Evolutionary conservation across 2,797 vertebrate genomes (phyloP).

Genomic region (Hapalemur alaotrensis): DNA sequence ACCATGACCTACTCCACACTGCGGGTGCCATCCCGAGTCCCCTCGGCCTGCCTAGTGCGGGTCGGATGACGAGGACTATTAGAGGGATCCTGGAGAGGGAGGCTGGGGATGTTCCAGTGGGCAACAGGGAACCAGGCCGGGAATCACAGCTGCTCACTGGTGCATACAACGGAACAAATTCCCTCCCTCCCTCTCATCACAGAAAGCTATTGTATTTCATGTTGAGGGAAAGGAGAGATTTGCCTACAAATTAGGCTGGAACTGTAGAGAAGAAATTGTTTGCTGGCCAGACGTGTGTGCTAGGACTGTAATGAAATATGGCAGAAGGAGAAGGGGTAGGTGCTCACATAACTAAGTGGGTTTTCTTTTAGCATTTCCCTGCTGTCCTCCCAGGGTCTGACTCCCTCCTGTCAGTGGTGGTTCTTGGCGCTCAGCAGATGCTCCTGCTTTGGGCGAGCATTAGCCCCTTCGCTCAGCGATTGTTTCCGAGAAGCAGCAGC

Average conservation of each 20-base stretch:
- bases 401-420: not conserved
- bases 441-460: not conserved
- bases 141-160: constrained; percentile 57
- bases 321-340: not conserved
- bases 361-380: not conserved
- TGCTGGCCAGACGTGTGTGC: constrained; percentile 57
- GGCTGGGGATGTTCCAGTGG: not conserved
- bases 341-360: not conserved
- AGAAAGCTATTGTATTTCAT: constrained; percentile 30
- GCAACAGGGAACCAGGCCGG: not conserved
- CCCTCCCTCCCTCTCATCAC: constrained; percentile 56
- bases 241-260: constrained; percentile 73
- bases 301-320: constrained; percentile 13
- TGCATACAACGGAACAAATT: constrained; percentile 63
- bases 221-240: constrained; percentile 58
- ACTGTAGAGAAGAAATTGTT: constrained; percentile 35
- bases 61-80: not conserved
- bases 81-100: not conserved
- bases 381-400: not conserved
- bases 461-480: not conserved
- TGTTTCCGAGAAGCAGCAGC: not conserved
- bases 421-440: not conserved
- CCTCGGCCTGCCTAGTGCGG: not conserved
- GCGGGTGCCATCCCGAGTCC: constrained; percentile 42
- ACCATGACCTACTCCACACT: constrained; percentile 37